Base-by-base conservation (phyloP, 2,888 invertebrate species). In the Campopleginae sp. region DNA sequence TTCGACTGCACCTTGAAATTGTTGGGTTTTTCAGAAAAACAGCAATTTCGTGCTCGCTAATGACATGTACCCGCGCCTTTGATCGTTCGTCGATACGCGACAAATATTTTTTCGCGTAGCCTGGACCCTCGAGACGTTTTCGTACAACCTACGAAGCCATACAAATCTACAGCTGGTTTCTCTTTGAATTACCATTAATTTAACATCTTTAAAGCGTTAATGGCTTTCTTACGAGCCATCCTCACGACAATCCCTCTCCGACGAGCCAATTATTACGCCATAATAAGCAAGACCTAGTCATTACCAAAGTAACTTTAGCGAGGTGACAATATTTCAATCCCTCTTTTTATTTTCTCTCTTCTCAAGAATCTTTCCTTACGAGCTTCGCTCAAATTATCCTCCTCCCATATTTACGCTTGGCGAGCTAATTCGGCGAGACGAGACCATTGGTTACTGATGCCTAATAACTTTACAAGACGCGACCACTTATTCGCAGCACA, bases 271-370 rank as follows among this genome's bases (percentile, higher is more conserved):
- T 78, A 80, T 83, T 70, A 87, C 82, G 87, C 86, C 86, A 88
- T 87, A 86, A 87, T 85, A 81, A 84, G 38, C 70, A 91, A 92
- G 91, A 92, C 92, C 93, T 93, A 93, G 93, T 93, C 93, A 93
- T 92, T 93, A 92, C 93, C 93, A 93, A 93, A 93, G 93, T 93
- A 92, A 93, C 90, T 90, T 80, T 74, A 80, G 58, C 76, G 79
- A 77, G 71, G 71, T 85, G 86, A 75, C 85, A 86, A 84, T 77
- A 88, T 84, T 86, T 80, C 17, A 4, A 23, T 66, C 46, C 72
- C 31, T n/a, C 23, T 61, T 66, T 66, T 14, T 65, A n/a, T 27
- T 42, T 80, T 84, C 71, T 61, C 44, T 82, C 81, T 86, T 84
- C 84, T 85, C 12, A 14, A 27, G 27, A 58, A 27, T 58, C 27